Percentiles rank a stretch among this genome's conserved stretches.
Evolutionary conservation across 2,888 invertebrate species (phyloP).

Genomic region (Amblyteles armatorius): DNA sequence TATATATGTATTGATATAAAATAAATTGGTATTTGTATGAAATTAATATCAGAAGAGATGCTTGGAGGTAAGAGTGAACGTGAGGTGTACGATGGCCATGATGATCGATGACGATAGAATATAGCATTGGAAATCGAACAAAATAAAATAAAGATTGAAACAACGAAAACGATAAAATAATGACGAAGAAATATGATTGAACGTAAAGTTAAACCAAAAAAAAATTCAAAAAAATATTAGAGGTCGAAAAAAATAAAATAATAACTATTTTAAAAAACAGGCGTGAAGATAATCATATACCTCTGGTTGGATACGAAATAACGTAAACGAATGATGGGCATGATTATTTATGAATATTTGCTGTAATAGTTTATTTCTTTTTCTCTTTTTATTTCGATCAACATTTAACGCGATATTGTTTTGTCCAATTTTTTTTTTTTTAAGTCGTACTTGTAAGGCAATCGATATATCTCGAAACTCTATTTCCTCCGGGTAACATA

Average conservation of each 20-base stretch:
- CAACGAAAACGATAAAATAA: slow-evolving; percentile 72
- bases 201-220: slow-evolving; percentile 45
- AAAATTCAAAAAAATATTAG: slow-evolving; percentile 5
- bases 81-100: slow-evolving; percentile 71
- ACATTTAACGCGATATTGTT: slow-evolving; percentile 21
- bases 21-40: slow-evolving; percentile 59
- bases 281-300: slow-evolving; percentile 67
- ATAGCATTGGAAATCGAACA: slow-evolving; percentile 78
- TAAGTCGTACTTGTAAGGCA: slow-evolving; percentile 65
- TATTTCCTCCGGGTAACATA: slow-evolving; percentile 45
- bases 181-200: slow-evolving; percentile 71
- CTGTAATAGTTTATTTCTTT: slow-evolving; percentile 14
- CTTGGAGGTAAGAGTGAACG: slow-evolving; percentile 65
- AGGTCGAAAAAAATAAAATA: slow-evolving; percentile 30
- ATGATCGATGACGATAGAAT: slow-evolving; percentile 74
- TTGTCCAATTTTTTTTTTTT: slow-evolving; percentile 7
- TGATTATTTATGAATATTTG: slow-evolving; percentile 60
- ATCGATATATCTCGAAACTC: slow-evolving; percentile 61
- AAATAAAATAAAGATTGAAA: slow-evolving; percentile 71
- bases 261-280: slow-evolving; percentile 48
- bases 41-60: slow-evolving; percentile 68
- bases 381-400: slow-evolving; percentile 2
- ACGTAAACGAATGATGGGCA: slow-evolving; percentile 63
- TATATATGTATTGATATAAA: slow-evolving; percentile 53
- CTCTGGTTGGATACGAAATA: slow-evolving; percentile 67